phyloP scores from a whole-genome alignment of 2,113 vertebrate genomes.

The Azemiops feae region DNA sequence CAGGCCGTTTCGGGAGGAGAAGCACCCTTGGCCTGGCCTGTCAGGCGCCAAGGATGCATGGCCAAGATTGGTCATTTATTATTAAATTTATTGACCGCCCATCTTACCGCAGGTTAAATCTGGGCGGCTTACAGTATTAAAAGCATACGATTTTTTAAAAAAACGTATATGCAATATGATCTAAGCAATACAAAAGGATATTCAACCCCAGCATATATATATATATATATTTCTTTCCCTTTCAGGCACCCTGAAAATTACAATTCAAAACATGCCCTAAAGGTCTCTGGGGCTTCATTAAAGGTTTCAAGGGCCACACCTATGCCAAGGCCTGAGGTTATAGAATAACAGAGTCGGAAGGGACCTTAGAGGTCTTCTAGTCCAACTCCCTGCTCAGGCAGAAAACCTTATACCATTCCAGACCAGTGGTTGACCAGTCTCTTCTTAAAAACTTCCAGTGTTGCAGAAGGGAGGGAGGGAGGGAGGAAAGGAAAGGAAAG shows the following conservation, averaged over 20 bases:
- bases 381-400: too few species aligned
- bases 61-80: too few species aligned
- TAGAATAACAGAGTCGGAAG: too few species aligned
- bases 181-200: background rate
- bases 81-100: background rate
- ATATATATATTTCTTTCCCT: too few species aligned
- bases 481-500: fast-evolving
- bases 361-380: too few species aligned
- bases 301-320: background rate
- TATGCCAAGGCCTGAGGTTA: background rate
- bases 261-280: background rate
- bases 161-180: background rate
- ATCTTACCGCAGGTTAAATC: background rate
- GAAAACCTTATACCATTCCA: too few species aligned
- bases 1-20: background rate
- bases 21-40: background rate
- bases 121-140: background rate
- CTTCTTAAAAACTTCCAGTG: too few species aligned
- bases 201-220: too few species aligned
- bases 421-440: too few species aligned
- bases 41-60: background rate
- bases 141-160: background rate
- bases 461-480: too few species aligned
- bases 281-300: background rate
- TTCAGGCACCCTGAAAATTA: background rate